Percentiles rank a stretch among this genome's conserved stretches.
Conservation (phyloP, 1,140 invertebrate genomes). For the Drepana arcuata region DNA sequence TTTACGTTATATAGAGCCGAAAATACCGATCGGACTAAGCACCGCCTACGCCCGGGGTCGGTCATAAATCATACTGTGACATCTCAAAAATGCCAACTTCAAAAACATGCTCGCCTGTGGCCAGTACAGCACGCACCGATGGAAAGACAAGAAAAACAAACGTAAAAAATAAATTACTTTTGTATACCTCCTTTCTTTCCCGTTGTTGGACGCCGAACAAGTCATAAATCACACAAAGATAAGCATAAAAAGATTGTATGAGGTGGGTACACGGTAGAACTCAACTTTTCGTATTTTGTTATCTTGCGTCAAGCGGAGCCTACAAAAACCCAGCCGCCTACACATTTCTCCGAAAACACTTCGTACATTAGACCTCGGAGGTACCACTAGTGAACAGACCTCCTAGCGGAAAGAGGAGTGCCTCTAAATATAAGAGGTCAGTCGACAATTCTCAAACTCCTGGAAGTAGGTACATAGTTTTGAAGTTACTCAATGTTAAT, state of each 20-base stretch:
- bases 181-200: slow-evolving; percentile 70
- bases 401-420: slow-evolving; percentile 9
- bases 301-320: slow-evolving; percentile 51
- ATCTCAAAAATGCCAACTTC: slow-evolving; percentile 69
- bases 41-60: slow-evolving; percentile 56
- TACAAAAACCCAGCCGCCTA: slow-evolving; percentile 40
- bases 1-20: slow-evolving; percentile 24
- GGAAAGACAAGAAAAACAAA: slow-evolving; percentile 67
- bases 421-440: no score
- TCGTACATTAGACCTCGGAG: not conserved
- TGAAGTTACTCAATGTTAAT: no score
- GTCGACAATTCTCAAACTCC: no score
- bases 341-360: slow-evolving; percentile 40
- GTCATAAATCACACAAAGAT: slow-evolving; percentile 70
- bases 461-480: no score
- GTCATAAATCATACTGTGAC: slow-evolving; percentile 64
- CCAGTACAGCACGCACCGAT: slow-evolving; percentile 61
- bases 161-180: slow-evolving; percentile 71
- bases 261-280: slow-evolving; percentile 67
- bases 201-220: slow-evolving; percentile 65
- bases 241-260: slow-evolving; percentile 72
- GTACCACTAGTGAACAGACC: no score
- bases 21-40: slow-evolving; percentile 65
- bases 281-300: slow-evolving; percentile 68
- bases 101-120: slow-evolving; percentile 62